These are phyloP conservation scores for Monoplex corrugatus DNA, from an alignment of 2,888 invertebrate species.

Conservation along the genomic window DNA sequence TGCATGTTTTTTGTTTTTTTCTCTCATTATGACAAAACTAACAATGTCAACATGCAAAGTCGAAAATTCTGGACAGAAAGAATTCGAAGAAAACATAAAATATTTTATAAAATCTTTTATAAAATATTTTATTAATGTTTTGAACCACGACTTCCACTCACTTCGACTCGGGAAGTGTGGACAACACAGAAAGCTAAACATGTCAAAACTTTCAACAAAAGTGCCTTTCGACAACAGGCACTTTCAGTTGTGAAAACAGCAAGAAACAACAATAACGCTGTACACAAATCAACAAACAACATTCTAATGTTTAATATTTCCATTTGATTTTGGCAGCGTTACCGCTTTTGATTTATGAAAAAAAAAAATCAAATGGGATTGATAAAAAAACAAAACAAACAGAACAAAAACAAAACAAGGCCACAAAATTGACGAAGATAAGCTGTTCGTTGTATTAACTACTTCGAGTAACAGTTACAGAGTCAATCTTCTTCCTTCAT, in stretches of 20 bases:
- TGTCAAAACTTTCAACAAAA: slow-evolving; percentile 42
- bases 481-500: too few species aligned
- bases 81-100: slow-evolving; percentile 1
- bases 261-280: slow-evolving; percentile 54
- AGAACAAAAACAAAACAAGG: slow-evolving; percentile 32
- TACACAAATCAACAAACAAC: slow-evolving; percentile 51
- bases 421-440: slow-evolving; percentile 37
- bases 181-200: slow-evolving; percentile 54
- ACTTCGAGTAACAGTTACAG: not conserved
- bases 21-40: not conserved
- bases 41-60: not conserved
- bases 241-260: slow-evolving; percentile 51
- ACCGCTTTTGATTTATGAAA: slow-evolving; percentile 27
- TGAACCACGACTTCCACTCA: not conserved
- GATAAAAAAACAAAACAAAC: slow-evolving; percentile 41
- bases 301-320: slow-evolving; percentile 46
- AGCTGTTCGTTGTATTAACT: slow-evolving; percentile 44
- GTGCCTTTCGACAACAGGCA: slow-evolving; percentile 49
- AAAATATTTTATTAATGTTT: slow-evolving; percentile 16
- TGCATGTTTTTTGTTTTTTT: slow-evolving; percentile 11
- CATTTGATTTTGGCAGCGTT: not conserved
- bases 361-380: not conserved
- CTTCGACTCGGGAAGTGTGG: not conserved
- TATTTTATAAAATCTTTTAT: not conserved
- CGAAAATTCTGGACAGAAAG: not conserved